phyloP scores from a whole-genome alignment of 2,888 invertebrate genomes.

The Eristalis intricaria region DNA sequence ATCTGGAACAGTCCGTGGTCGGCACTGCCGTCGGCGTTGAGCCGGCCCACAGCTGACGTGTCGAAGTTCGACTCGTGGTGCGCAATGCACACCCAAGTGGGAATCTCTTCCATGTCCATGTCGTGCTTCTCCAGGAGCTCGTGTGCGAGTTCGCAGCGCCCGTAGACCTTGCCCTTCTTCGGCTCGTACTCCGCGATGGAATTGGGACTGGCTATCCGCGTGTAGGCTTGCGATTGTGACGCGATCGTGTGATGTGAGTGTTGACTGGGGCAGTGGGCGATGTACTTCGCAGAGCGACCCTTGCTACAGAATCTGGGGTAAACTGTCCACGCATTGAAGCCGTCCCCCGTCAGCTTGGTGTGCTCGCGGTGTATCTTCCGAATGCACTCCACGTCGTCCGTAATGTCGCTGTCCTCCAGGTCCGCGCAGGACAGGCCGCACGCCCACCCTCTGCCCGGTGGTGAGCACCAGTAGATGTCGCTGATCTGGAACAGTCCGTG shows the following conservation, averaged over 20 bases:
- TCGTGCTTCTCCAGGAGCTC: constrained; percentile 84
- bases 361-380: constrained; percentile 86
- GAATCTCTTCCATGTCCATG: constrained; percentile 82
- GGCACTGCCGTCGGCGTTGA: constrained; percentile 82
- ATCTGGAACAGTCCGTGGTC: constrained; percentile 90
- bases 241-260: constrained; percentile 8
- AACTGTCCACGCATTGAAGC: constrained; percentile 83
- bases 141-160: constrained; percentile 87
- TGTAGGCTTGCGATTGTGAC: constrained; percentile 3
- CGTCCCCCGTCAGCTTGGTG: constrained; percentile 86
- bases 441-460: constrained; percentile 83
- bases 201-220: constrained; percentile 7
- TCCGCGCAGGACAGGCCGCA: constrained; percentile 85
- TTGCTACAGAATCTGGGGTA: constrained; percentile 77
- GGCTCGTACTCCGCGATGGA: constrained; percentile 38
- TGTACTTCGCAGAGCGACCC: constrained; percentile 77
- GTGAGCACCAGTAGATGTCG: constrained; percentile 87
- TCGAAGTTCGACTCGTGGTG: constrained; percentile 87
- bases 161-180: constrained; percentile 83
- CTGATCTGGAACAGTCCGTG: constrained; percentile 90
- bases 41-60: constrained; percentile 84
- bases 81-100: constrained; percentile 88
- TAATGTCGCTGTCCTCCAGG: constrained; percentile 86
- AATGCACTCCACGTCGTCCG: constrained; percentile 87
- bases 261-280: constrained; percentile 76